These are phyloP conservation scores for Poecilobothrus nobilitatus DNA, from an alignment of 2,888 invertebrate species.

Conservation along the genomic window DNA sequence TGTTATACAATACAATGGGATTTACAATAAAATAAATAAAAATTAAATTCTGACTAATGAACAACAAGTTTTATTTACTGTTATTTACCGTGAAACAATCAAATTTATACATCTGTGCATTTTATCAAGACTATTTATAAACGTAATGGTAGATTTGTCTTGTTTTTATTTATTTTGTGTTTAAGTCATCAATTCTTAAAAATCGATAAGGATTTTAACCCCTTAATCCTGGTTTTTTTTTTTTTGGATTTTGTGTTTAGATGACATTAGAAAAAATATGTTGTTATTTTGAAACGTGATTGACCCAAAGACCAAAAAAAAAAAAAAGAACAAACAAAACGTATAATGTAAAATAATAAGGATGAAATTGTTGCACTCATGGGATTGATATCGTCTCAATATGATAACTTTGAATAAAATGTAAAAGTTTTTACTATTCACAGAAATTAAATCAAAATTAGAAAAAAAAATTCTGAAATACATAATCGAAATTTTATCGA, in stretches of 20 bases:
- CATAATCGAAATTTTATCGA: too few relatives aligned
- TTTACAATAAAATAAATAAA: background rate
- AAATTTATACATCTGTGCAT: constrained; percentile 9
- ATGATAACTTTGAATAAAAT: too few relatives aligned
- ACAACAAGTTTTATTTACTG: constrained; percentile 4
- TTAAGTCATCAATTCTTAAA: too few relatives aligned
- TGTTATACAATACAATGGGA: too few relatives aligned
- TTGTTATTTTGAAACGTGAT: background rate
- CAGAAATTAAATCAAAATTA: too few relatives aligned
- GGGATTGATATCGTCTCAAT: too few relatives aligned
- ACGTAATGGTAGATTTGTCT: too few relatives aligned
- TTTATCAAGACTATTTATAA: background rate
- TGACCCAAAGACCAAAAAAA: background rate
- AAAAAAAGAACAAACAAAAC: too few relatives aligned
- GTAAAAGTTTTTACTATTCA: too few relatives aligned
- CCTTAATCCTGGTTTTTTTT: background rate
- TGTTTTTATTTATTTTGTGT: background rate
- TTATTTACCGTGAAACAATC: constrained; percentile 11
- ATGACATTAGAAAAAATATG: constrained; percentile 3
- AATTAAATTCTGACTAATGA: background rate
- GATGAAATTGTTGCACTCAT: too few relatives aligned
- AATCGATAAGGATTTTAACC: background rate
- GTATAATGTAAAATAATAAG: too few relatives aligned
- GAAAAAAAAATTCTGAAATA: too few relatives aligned
- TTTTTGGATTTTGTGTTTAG: background rate